Evolutionary conservation across 2,888 invertebrate species (phyloP).

Genomic region (Capitulum mitella): DNA sequence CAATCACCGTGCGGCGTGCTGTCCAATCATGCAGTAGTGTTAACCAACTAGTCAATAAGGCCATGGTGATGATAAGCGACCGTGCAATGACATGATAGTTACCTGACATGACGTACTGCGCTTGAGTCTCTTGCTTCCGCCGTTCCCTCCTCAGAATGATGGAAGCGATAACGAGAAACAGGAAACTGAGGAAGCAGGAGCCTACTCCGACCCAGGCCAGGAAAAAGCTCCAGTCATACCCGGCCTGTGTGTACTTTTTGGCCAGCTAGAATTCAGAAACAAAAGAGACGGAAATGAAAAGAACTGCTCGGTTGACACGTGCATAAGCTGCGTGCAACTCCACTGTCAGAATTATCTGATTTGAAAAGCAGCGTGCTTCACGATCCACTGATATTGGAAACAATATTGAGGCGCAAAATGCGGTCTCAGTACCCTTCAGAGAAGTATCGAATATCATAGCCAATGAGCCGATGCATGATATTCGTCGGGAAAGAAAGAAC

Average conservation of each 20-base stretch:
- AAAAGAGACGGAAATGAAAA: not conserved
- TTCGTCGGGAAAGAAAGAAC: no score
- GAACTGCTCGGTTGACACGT: no score
- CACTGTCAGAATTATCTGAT: no score
- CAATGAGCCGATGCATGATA: no score
- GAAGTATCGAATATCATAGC: no score
- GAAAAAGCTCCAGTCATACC: conserved; percentile 2
- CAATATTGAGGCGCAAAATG: no score
- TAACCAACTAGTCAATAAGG: not conserved
- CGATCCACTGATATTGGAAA: no score
- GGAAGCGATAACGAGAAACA: conserved; percentile 11
- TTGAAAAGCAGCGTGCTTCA: no score
- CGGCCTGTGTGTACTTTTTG: not conserved
- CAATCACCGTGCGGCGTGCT: conserved; percentile 2
- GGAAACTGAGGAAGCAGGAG: not conserved
- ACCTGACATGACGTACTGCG: conserved; percentile 18
- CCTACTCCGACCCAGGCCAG: conserved; percentile 16
- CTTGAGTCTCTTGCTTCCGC: not conserved
- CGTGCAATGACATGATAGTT: not conserved
- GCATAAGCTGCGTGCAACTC: no score
- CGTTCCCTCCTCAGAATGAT: not conserved
- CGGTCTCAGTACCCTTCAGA: no score
- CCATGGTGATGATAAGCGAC: not conserved
- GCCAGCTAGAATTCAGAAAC: conserved; percentile 12
- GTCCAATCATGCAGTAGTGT: no score